phyloP scores from a whole-genome alignment of 2,113 vertebrate genomes.

The Marmota monax region DNA sequence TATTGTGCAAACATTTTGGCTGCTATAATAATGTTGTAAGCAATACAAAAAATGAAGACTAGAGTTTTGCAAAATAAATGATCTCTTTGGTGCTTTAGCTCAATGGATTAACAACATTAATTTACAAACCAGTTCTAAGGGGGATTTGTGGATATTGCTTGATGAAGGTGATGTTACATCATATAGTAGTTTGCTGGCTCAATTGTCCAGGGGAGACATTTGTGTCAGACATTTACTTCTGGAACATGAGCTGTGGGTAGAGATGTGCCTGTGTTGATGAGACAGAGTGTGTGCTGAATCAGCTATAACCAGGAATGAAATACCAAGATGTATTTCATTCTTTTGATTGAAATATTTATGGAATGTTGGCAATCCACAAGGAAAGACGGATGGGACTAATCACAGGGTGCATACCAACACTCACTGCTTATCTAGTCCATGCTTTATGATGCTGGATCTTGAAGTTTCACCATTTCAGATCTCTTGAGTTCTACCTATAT shows the following conservation, averaged over 20 bases:
- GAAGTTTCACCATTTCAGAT: background rate
- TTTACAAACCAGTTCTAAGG: background rate
- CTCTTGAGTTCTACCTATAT: background rate
- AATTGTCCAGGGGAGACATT: background rate
- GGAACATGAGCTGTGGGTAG: background rate
- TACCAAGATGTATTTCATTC: too few relatives aligned
- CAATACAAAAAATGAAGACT: constrained; percentile 46
- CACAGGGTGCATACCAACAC: background rate
- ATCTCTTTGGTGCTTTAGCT: background rate
- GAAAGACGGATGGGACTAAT: background rate
- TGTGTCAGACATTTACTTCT: background rate
- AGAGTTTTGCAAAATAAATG: constrained; percentile 33
- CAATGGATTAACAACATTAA: background rate
- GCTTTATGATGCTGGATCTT: background rate
- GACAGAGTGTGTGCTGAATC: background rate
- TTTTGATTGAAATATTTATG: too few relatives aligned
- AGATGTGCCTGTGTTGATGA: background rate
- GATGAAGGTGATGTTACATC: background rate
- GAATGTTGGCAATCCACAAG: too few relatives aligned
- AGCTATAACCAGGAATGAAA: too few relatives aligned
- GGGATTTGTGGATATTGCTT: background rate
- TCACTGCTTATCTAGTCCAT: background rate
- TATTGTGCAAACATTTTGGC: constrained; percentile 59
- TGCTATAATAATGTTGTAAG: constrained; percentile 30
- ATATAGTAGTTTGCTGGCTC: background rate